A percentile compares a stretch with the other conserved stretches of the same genome.
Evolutionary conservation across 23 tunicate genomes (phyloP).

Genomic region (Phallusia fumigata): DNA sequence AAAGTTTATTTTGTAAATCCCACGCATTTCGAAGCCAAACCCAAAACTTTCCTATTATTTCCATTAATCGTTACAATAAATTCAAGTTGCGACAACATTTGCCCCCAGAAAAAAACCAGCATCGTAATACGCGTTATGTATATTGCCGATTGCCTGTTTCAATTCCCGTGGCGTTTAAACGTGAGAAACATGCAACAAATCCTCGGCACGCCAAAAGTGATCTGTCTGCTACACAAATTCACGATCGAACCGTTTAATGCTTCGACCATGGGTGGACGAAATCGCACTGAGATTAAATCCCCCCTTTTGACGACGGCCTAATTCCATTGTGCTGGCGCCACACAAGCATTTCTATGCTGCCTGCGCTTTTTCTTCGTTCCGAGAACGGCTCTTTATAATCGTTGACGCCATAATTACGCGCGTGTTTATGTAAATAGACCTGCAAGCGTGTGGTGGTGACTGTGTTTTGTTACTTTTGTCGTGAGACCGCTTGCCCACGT

Average conservation of each 20-base stretch:
- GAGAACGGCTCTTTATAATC: too few species aligned
- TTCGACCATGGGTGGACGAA: not conserved
- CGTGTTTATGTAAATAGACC: too few species aligned
- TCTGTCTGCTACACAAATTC: conserved; percentile 4
- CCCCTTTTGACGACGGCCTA: not conserved
- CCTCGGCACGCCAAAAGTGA: not conserved
- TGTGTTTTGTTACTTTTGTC: too few species aligned
- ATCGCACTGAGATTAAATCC: not conserved
- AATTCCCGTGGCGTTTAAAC: not conserved
- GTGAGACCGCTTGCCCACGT: too few species aligned
- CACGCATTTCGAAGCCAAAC: too few species aligned
- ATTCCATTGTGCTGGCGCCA: conserved; percentile 8
- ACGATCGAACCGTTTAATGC: conserved; percentile 13
- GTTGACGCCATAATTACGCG: too few species aligned
- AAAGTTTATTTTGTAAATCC: too few species aligned
- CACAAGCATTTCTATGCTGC: too few species aligned
- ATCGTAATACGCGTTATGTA: not conserved
- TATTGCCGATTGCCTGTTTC: not conserved
- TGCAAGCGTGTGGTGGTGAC: too few species aligned
- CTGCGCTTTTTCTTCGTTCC: too few species aligned
- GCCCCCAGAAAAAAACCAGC: not conserved
- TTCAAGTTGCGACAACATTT: not conserved
- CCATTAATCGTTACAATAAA: too few species aligned
- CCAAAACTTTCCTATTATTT: too few species aligned
- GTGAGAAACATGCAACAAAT: not conserved